These are phyloP conservation scores for Lutra lutra DNA, from an alignment of 2,797 vertebrate genomes.

Conservation along the genomic window DNA sequence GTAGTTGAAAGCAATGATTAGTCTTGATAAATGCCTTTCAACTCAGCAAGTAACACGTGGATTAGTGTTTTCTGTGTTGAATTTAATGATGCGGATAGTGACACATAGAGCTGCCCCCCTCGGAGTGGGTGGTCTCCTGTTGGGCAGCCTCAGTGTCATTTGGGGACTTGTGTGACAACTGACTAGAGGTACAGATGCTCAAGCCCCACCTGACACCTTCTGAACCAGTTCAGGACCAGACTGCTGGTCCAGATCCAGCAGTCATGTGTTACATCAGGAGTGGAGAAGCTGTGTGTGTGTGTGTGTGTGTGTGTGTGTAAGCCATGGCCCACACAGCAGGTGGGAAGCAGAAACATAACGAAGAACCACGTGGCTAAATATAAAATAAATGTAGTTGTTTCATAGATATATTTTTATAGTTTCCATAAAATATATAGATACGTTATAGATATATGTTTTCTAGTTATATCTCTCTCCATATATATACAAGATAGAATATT, in stretches of 20 bases:
- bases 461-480: background rate
- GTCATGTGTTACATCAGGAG: background rate
- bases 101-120: accelerated
- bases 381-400: slow-evolving; percentile 1
- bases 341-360: background rate
- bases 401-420: background rate
- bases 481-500: background rate
- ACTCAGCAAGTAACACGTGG: background rate
- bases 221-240: too few relatives aligned
- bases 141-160: background rate
- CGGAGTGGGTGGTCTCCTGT: background rate
- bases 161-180: background rate
- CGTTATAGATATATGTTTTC: background rate
- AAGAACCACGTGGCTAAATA: background rate
- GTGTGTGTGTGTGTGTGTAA: too few relatives aligned
- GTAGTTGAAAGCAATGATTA: background rate
- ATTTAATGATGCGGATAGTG: background rate
- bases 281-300: background rate
- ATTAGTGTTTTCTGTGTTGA: background rate
- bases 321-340: background rate
- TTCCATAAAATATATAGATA: background rate
- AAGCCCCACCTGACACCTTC: background rate
- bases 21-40: slow-evolving; percentile 16
- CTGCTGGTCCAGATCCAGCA: background rate
- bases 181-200: background rate